Evolutionary conservation across 2,113 vertebrate genomes (phyloP), one percentile per base, ranked within the genome.

Genomic region (Perognathus longimembris): DNA sequence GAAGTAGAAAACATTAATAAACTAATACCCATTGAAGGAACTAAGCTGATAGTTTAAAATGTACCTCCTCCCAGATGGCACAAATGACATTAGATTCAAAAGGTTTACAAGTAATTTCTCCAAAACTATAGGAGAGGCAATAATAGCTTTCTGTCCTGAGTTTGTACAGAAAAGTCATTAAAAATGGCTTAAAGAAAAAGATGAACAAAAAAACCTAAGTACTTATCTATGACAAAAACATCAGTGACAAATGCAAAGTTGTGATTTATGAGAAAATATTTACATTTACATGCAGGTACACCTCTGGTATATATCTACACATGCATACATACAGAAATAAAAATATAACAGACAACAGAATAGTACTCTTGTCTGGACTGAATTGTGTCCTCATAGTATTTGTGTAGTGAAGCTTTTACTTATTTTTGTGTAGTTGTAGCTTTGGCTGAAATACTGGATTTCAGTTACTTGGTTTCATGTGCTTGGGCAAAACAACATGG

Each of bases 21-120:
- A 85, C 6, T 34, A 71, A 66, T 50, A 73, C 26, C n/a, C 61
- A 84, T 88, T 75, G 79, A 78, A 74, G 20, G 87, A 94, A 84
- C 3, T 45, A 11, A 94, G 89, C 50, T 75, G 20, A 82, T 50
- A 42, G 8, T 36, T 89, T 32, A 84, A 89, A 94, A 78, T 45
- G 8, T 82, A 54, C 40, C 20, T 70, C 22, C 30, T 70, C 88
- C 32, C 28, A 63, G 38, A 26, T 22, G 3, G 10, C 36, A 71
- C 38, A 80, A 93, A 94, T 9, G 69, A 24, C 67, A 71, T 88
- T 38, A 38, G 42, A 1, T 30, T 54, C 50, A 91, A 88, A 92
- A 88, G 38, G 15, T n/a, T 66, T 77, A 36, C 10, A 32, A 28
- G 26, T 26, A 40, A 74, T 32, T 82, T 86, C 32, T 73, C 36